A percentile compares a stretch with the other conserved stretches of the same genome.
Conservation (phyloP, 2,888 invertebrate species). For the Lasioglossum leucozonium region DNA sequence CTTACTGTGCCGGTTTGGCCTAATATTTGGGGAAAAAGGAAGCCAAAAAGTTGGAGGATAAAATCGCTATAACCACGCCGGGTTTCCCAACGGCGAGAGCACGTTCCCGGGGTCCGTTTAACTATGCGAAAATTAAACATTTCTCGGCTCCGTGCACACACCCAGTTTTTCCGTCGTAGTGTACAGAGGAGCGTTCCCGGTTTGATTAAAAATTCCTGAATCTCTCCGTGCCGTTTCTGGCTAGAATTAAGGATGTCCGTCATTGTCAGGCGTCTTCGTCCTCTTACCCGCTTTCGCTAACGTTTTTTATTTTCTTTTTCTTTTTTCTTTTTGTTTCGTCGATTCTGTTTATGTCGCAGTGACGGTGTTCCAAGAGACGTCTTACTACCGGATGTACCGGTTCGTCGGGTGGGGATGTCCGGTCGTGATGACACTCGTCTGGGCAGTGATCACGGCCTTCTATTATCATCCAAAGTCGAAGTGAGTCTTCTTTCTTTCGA, state of each 20-base stretch:
- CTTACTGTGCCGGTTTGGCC: background rate
- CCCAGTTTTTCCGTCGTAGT: constrained; percentile 22
- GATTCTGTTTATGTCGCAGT: constrained; percentile 78
- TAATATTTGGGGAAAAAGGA: background rate
- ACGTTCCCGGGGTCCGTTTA: constrained; percentile 19
- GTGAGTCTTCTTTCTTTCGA: constrained; percentile 71
- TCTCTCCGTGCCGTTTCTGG: background rate
- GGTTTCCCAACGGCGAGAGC: background rate
- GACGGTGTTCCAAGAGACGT: constrained; percentile 89
- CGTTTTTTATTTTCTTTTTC: no score
- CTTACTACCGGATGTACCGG: constrained; percentile 87
- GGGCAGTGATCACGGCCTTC: constrained; percentile 88
- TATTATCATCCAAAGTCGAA: constrained; percentile 84
- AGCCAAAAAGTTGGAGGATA: background rate
- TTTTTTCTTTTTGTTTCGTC: background rate
- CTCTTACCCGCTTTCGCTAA: background rate
- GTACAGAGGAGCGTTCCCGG: background rate
- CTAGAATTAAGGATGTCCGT: constrained; percentile 5
- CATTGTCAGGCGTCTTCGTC: background rate
- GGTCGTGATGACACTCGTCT: constrained; percentile 88
- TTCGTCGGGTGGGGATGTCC: constrained; percentile 92
- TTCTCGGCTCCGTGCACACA: constrained; percentile 13
- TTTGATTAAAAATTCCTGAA: constrained; percentile 35
- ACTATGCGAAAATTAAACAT: constrained; percentile 29
- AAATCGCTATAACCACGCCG: background rate